Conservation (phyloP, 2,113 vertebrate species). For the Sander lucioperca region DNA sequence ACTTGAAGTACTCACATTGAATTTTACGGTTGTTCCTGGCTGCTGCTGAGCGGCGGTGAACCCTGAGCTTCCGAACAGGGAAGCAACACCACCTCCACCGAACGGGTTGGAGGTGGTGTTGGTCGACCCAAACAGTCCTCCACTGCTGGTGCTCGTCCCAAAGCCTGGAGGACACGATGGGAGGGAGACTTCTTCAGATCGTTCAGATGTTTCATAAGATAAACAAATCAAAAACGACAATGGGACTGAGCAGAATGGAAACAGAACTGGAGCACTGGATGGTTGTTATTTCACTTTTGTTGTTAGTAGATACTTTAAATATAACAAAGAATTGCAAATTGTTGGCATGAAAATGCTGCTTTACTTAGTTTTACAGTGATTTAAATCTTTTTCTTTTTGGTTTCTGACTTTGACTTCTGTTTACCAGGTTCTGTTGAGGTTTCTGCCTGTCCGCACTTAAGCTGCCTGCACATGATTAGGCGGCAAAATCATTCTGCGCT, state of each 20-base stretch:
- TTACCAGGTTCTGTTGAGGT: no score
- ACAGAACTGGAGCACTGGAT: background rate
- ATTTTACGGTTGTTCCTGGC: conserved; percentile 95
- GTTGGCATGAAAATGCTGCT: background rate
- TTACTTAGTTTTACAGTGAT: no score
- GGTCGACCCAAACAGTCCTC: conserved; percentile 94
- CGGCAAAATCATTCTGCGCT: no score
- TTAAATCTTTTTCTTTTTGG: no score
- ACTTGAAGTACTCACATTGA: conserved; percentile 88
- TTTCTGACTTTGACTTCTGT: no score
- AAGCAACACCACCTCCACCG: conserved; percentile 88
- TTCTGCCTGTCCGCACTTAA: no score
- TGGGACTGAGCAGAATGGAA: background rate
- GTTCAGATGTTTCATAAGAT: conserved; percentile 11
- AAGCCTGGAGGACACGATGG: conserved; percentile 84
- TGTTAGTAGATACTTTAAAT: background rate
- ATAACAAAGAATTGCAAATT: no score
- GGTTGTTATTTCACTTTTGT: background rate
- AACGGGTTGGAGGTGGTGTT: conserved; percentile 95
- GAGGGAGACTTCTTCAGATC: conserved; percentile 4
- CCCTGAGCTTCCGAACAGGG: conserved; percentile 91
- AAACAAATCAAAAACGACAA: conserved; percentile 11
- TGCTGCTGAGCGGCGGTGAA: conserved; percentile 89
- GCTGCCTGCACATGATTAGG: no score
- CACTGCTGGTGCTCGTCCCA: conserved; percentile 92